phyloP scores from a whole-genome alignment of 35 echinoderm and acorn worm genomes.

The Lytechinus variegatus region DNA sequence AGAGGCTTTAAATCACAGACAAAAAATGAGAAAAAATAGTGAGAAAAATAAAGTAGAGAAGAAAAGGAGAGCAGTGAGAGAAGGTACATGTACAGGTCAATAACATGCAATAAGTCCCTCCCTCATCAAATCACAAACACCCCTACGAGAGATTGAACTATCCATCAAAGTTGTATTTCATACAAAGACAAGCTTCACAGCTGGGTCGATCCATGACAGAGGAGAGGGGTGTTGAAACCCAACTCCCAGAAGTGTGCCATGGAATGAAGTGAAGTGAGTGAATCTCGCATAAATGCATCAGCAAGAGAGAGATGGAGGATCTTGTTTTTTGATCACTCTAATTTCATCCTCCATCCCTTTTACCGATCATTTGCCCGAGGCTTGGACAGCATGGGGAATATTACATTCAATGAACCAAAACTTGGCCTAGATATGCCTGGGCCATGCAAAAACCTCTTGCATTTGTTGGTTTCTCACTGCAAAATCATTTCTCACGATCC shows the following conservation, averaged over 20 bases:
- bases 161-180: neutral
- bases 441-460: neutral
- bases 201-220: neutral
- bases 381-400: slow-evolving; percentile 37
- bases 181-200: neutral
- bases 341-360: slow-evolving; percentile 20
- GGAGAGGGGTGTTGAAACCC: slow-evolving; percentile 40
- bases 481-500: neutral
- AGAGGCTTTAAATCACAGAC: neutral
- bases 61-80: neutral
- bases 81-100: neutral
- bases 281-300: slow-evolving; percentile 27
- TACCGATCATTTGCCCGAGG: neutral
- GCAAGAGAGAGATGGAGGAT: neutral
- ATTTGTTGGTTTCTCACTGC: neutral
- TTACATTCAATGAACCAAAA: slow-evolving; percentile 46
- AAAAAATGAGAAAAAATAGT: neutral
- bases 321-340: slow-evolving; percentile 34
- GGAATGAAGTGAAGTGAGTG: neutral
- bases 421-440: slow-evolving; percentile 22
- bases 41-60: neutral
- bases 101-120: neutral
- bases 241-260: slow-evolving; percentile 23
- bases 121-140: neutral
- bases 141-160: neutral